Conservation (phyloP, 2,797 vertebrate species). For the Rhinogobio ventralis region DNA sequence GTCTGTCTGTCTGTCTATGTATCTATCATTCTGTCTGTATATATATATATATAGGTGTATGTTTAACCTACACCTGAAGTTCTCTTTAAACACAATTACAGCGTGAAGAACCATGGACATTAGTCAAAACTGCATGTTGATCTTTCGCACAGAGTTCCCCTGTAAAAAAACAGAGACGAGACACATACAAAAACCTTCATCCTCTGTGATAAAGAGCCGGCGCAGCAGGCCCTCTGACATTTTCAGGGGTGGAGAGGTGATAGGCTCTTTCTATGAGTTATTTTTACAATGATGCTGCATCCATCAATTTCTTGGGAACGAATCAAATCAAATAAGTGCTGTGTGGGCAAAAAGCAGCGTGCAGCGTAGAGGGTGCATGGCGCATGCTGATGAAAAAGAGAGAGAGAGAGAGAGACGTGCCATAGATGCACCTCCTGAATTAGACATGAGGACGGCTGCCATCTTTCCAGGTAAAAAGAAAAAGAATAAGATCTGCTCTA, state of each 20-base stretch:
- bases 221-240: slow-evolving; percentile 29
- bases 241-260: slow-evolving; percentile 39
- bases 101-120: not conserved
- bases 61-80: not conserved
- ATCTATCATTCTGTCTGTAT: too few species aligned
- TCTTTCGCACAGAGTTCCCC: slow-evolving; percentile 11
- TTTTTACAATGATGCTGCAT: slow-evolving; percentile 41
- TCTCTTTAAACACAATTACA: not conserved
- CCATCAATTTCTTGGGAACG: slow-evolving; percentile 45
- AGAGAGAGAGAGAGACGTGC: not conserved
- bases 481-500: slow-evolving; percentile 15
- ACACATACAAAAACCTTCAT: slow-evolving; percentile 13
- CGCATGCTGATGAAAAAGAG: slow-evolving; percentile 44
- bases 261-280: slow-evolving; percentile 46
- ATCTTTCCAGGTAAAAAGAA: slow-evolving; percentile 38
- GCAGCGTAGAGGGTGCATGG: not conserved
- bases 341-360: slow-evolving; percentile 41
- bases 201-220: slow-evolving; percentile 28
- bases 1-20: too few species aligned
- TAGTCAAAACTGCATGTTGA: not conserved
- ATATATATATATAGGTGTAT: too few species aligned
- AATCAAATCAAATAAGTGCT: slow-evolving; percentile 58
- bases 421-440: slow-evolving; percentile 17
- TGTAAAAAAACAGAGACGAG: slow-evolving; percentile 13
- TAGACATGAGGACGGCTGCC: slow-evolving; percentile 36